phyloP scores from a whole-genome alignment of 1,140 invertebrate genomes.

The honey bee (Apis mellifera) region DNA sequence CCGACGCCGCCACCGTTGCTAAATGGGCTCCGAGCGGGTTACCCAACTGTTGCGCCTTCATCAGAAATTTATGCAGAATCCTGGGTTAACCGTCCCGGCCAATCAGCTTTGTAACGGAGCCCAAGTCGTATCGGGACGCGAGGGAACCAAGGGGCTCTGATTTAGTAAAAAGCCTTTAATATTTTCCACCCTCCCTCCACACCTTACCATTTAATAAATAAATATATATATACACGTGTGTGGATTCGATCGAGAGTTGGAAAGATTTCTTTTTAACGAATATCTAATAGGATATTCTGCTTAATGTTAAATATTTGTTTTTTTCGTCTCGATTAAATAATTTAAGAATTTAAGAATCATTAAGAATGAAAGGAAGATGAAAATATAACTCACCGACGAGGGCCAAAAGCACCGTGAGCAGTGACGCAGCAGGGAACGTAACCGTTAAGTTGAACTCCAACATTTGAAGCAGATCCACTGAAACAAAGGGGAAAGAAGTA shows the following conservation, averaged over 20 bases:
- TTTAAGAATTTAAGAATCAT: too few relatives aligned
- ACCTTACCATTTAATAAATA: too few relatives aligned
- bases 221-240: too few relatives aligned
- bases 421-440: conserved; percentile 96
- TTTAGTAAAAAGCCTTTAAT: conserved; percentile 73
- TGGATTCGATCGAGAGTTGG: too few relatives aligned
- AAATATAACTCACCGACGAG: conserved; percentile 93
- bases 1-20: conserved; percentile 54
- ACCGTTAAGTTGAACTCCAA: conserved; percentile 96
- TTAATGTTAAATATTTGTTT: too few relatives aligned
- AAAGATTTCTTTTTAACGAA: too few relatives aligned
- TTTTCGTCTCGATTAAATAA: too few relatives aligned
- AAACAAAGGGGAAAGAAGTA: conserved; percentile 79
- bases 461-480: conserved; percentile 98
- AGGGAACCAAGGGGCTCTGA: conserved; percentile 53
- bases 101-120: conserved; percentile 73
- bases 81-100: conserved; percentile 69
- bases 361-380: neutral
- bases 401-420: conserved; percentile 98
- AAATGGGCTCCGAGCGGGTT: conserved; percentile 67
- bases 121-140: conserved; percentile 57
- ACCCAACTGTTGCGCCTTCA: conserved; percentile 76
- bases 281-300: too few relatives aligned
- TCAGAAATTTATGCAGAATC: conserved; percentile 75
- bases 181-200: conserved; percentile 53